phyloP scores from a whole-genome alignment of 23 tunicate species.

The Ciona savignyi region DNA sequence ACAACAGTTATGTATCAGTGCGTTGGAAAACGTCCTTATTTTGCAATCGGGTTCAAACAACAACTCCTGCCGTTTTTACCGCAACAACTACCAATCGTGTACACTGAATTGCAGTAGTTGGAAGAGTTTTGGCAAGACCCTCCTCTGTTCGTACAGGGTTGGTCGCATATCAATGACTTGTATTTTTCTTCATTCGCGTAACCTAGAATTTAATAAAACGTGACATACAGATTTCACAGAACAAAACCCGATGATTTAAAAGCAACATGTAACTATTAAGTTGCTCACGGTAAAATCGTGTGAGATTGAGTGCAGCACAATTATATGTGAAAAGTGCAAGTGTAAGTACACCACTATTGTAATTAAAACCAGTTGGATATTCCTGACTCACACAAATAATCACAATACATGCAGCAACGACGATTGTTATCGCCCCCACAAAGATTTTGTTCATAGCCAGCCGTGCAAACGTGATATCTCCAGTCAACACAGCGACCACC shows the following conservation, averaged over 20 bases:
- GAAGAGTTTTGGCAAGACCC: neutral
- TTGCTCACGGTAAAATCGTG: too few relatives aligned
- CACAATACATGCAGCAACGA: neutral
- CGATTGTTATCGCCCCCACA: neutral
- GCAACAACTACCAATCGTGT: neutral
- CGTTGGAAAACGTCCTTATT: too few relatives aligned
- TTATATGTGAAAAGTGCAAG: too few relatives aligned
- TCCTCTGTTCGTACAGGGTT: neutral
- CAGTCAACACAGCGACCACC: neutral
- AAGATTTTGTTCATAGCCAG: neutral
- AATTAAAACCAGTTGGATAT: too few relatives aligned
- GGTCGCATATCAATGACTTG: neutral
- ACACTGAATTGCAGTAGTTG: neutral
- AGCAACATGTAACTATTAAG: too few relatives aligned
- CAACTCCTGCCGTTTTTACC: neutral
- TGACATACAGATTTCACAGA: too few relatives aligned
- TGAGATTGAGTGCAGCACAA: too few relatives aligned
- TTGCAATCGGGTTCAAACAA: neutral
- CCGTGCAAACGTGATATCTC: neutral
- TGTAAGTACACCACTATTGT: too few relatives aligned
- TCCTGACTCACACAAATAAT: neutral
- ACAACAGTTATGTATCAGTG: too few relatives aligned
- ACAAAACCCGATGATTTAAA: too few relatives aligned
- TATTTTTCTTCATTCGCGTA: neutral
- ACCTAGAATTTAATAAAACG: too few relatives aligned